Percentiles rank a stretch among this genome's conserved stretches.
Evolutionary conservation across 2,888 invertebrate species (phyloP).

Genomic region (Sturmia bella): DNA sequence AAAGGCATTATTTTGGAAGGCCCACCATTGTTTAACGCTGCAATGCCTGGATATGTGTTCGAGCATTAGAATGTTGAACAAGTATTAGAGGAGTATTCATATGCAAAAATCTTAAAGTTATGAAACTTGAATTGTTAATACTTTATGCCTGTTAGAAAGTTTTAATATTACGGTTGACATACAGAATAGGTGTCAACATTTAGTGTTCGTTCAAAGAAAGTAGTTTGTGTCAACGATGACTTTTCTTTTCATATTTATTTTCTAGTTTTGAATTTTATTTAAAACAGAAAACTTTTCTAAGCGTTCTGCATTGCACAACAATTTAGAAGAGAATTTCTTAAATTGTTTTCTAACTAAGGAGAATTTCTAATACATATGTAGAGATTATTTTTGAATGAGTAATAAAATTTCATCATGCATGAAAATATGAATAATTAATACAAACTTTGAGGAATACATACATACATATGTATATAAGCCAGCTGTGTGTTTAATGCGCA

Average conservation of each 20-base stretch:
- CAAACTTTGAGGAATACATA: no score
- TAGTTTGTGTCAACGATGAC: slow-evolving; percentile 24
- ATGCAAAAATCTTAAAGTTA: slow-evolving; percentile 54
- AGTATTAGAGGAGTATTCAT: slow-evolving; percentile 59
- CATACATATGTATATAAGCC: no score
- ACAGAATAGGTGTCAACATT: slow-evolving; percentile 38
- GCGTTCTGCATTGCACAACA: background rate
- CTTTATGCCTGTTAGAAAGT: slow-evolving; percentile 30
- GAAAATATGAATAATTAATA: no score
- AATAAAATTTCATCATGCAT: no score
- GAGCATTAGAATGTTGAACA: slow-evolving; percentile 5
- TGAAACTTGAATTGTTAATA: slow-evolving; percentile 45
- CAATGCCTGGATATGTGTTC: background rate
- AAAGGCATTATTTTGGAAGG: no score
- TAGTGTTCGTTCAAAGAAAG: slow-evolving; percentile 29
- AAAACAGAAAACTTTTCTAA: background rate
- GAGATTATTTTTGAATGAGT: no score
- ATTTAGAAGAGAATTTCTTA: background rate
- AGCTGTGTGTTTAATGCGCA: no score
- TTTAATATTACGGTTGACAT: slow-evolving; percentile 31
- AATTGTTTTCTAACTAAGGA: background rate
- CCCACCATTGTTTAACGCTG: no score
- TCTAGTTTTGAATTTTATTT: slow-evolving; percentile 9
- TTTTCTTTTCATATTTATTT: slow-evolving; percentile 5
- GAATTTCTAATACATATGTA: no score